These are phyloP conservation scores for Automeris io DNA, from an alignment of 2,888 invertebrate species.

Conservation along the genomic window DNA sequence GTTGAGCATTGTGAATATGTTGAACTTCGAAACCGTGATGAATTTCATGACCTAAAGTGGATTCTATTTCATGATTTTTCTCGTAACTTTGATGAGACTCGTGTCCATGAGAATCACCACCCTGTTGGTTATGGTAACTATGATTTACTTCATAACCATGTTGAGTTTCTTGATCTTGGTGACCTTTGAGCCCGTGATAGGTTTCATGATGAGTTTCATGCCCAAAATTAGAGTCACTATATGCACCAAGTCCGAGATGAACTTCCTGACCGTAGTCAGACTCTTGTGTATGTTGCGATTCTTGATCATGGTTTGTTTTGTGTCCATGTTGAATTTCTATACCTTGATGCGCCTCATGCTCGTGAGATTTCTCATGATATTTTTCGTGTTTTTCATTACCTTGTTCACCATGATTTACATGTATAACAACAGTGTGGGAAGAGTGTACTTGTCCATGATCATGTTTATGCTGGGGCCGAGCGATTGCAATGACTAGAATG, in stretches of 20 bases:
- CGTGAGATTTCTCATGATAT: background rate
- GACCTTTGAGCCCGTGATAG: background rate
- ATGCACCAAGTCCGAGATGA: background rate
- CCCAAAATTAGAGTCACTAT: background rate
- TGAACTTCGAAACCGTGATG: no score
- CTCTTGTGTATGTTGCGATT: background rate
- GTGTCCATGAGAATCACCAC: background rate
- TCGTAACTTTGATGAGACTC: background rate
- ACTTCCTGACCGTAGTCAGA: background rate
- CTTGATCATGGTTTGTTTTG: background rate
- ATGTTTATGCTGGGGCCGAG: background rate
- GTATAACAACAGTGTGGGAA: background rate
- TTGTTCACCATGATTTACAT: background rate
- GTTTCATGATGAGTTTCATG: background rate
- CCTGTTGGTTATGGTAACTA: background rate
- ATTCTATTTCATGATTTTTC: background rate
- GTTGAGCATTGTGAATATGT: no score
- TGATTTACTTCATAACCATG: background rate
- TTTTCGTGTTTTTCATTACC: background rate
- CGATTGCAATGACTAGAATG: background rate
- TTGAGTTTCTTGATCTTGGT: background rate
- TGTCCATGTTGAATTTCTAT: background rate
- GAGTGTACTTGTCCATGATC: background rate
- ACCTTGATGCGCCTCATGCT: background rate
- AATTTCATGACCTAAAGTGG: background rate